These are phyloP conservation scores for Garrulus glandarius DNA, from an alignment of 2,797 vertebrate species.

Conservation along the genomic window DNA sequence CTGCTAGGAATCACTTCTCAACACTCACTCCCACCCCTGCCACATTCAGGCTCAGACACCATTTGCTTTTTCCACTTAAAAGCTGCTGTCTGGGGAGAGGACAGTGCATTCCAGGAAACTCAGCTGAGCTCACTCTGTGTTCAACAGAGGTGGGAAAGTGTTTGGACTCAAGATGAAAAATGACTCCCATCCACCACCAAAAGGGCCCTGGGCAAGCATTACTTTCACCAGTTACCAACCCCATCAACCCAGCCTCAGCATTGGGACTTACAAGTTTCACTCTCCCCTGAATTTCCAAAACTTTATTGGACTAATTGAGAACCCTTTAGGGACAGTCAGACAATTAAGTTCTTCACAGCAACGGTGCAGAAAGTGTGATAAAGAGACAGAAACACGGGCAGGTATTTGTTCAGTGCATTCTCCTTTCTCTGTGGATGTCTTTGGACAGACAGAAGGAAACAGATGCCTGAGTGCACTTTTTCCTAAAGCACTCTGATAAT, in stretches of 20 bases:
- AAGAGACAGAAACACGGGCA: not conserved
- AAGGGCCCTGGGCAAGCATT: not conserved
- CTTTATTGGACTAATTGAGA: not conserved
- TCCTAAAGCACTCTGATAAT: not conserved
- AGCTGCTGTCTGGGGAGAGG: not conserved
- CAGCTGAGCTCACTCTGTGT: not conserved
- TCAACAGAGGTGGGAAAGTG: rapidly evolving
- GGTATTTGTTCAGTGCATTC: not conserved
- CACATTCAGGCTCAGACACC: not conserved
- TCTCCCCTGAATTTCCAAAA: not conserved
- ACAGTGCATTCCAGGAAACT: not conserved
- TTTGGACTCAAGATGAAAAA: not conserved
- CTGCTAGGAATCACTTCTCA: not conserved
- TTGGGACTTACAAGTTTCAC: not conserved
- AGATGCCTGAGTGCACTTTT: not conserved
- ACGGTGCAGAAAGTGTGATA: not conserved
- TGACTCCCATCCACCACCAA: not conserved
- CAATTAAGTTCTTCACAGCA: not conserved
- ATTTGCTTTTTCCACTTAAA: not conserved
- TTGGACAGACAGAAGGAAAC: not conserved
- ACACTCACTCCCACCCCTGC: not conserved
- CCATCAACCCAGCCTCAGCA: not conserved
- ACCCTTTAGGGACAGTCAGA: not conserved
- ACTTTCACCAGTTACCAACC: not conserved
- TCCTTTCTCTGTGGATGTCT: rapidly evolving